Conservation (phyloP, 2,113 vertebrate species). For the Oxygymnocypris stewartii region DNA sequence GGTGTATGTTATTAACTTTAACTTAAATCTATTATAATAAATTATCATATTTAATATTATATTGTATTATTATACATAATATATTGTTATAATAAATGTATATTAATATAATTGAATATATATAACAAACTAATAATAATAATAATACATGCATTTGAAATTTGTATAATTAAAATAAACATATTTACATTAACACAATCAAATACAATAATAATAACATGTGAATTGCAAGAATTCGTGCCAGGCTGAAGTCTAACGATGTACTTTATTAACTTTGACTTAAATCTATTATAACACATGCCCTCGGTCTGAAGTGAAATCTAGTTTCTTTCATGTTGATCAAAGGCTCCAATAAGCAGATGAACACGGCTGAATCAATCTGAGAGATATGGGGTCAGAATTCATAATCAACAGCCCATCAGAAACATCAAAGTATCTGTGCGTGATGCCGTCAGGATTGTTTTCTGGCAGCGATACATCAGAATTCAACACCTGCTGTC, state of each 20-base stretch:
- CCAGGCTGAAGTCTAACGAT: neutral
- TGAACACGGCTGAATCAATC: neutral
- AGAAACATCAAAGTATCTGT: conserved; percentile 32
- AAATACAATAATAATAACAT: neutral
- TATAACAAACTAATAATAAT: neutral
- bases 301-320: conserved; percentile 2
- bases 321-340: conserved; percentile 33
- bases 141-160: too few relatives aligned
- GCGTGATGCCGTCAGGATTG: neutral
- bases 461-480: conserved; percentile 9
- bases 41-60: neutral
- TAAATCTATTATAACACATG: conserved; percentile 8
- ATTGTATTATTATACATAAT: neutral
- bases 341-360: conserved; percentile 29
- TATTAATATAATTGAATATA: neutral
- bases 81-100: neutral
- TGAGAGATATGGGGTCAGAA: conserved; percentile 14
- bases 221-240: neutral
- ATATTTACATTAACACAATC: neutral
- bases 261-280: conserved; percentile 1
- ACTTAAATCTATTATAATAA: neutral
- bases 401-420: conserved; percentile 38
- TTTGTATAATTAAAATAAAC: too few relatives aligned
- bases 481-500: conserved; percentile 37
- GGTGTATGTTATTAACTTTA: too few relatives aligned